These are phyloP conservation scores for Anabas testudineus DNA, from an alignment of 2,797 vertebrate genomes.

Conservation along the genomic window DNA sequence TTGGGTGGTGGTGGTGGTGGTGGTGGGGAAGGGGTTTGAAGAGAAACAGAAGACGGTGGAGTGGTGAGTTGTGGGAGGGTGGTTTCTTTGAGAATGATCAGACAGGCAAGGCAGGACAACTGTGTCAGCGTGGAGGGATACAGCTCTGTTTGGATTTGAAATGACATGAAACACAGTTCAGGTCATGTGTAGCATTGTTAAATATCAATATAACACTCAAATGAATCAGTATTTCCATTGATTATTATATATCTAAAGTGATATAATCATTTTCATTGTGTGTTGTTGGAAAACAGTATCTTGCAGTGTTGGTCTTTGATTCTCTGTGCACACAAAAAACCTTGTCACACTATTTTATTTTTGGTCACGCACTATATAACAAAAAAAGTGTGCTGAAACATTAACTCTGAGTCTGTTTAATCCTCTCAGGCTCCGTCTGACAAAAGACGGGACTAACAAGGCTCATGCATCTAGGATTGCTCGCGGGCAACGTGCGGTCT, in stretches of 20 bases:
- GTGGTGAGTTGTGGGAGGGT: constrained; percentile 14
- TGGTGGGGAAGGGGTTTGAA: not conserved
- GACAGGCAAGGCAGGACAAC: constrained; percentile 39
- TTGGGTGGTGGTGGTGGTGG: constrained; percentile 12
- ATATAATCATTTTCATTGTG: not conserved
- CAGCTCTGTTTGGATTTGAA: constrained; percentile 28
- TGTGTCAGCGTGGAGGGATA: constrained; percentile 40
- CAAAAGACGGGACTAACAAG: constrained; percentile 8
- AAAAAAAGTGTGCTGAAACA: constrained; percentile 31
- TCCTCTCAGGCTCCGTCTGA: constrained; percentile 4
- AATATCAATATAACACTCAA: constrained; percentile 1
- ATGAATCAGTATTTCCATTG: not conserved
- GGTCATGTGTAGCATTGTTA: constrained; percentile 20
- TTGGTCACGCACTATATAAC: too few relatives aligned
- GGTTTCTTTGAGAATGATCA: constrained; percentile 51
- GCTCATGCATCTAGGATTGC: constrained; percentile 11
- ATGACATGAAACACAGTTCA: constrained; percentile 30
- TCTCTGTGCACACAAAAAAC: constrained; percentile 31
- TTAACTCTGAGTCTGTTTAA: constrained; percentile 31
- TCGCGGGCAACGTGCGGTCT: constrained; percentile 2
- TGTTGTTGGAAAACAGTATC: not conserved
- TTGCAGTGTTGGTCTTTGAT: not conserved
- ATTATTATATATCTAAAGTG: not conserved
- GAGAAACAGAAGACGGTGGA: constrained; percentile 33
- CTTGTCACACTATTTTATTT: constrained; percentile 43